Percentiles rank a stretch among this genome's conserved stretches.
Conservation (phyloP, 2,113 vertebrate genomes). For the Dasyornis broadbenti region DNA sequence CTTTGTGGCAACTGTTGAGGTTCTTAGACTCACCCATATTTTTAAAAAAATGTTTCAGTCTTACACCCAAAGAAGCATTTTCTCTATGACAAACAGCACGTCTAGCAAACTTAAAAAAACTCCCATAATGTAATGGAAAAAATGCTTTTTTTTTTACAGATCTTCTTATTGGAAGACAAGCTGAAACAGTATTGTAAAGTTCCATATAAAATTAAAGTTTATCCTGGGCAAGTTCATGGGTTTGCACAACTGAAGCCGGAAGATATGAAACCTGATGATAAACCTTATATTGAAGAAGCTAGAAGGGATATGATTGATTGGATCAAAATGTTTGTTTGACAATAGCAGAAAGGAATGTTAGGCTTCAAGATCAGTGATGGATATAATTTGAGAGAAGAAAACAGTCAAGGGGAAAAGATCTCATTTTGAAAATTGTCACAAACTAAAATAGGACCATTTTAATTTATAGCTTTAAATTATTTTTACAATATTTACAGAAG, state of each 20-base stretch:
- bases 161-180: slow-evolving; percentile 76
- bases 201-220: slow-evolving; percentile 86
- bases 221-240: slow-evolving; percentile 87
- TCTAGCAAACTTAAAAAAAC: background rate
- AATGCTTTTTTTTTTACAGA: slow-evolving; percentile 60
- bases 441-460: background rate
- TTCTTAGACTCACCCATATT: background rate
- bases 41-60: background rate
- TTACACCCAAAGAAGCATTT: background rate
- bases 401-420: background rate
- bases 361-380: background rate
- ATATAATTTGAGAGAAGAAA: background rate
- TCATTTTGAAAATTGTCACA: background rate
- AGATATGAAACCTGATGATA: slow-evolving; percentile 80
- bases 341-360: background rate
- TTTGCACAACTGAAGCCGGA: slow-evolving; percentile 89
- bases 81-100: background rate
- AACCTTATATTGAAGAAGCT: slow-evolving; percentile 82
- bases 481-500: background rate
- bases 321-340: slow-evolving; percentile 83
- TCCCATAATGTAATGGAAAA: background rate
- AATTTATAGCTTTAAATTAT: slow-evolving; percentile 28
- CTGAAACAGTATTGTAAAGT: slow-evolving; percentile 81
- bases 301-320: slow-evolving; percentile 85
- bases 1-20: background rate